These are phyloP conservation scores for Ptychadena robeensis DNA, from an alignment of 2,797 vertebrate species.

Conservation along the genomic window DNA sequence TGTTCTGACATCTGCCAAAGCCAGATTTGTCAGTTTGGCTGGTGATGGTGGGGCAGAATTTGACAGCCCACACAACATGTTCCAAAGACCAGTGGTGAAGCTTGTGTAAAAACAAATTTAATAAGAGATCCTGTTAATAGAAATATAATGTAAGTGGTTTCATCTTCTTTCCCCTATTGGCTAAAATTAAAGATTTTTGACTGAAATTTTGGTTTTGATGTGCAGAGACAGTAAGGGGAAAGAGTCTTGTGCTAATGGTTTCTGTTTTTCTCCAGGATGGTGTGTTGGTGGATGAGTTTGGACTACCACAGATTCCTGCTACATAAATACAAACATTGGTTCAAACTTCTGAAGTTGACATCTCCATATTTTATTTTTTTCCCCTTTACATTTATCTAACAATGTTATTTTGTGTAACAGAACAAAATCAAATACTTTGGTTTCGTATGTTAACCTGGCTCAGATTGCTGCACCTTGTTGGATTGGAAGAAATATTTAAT, in stretches of 20 bases:
- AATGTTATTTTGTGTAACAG: constrained; percentile 68
- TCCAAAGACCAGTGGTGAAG: no score
- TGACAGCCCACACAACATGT: no score
- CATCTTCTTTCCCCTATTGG: background rate
- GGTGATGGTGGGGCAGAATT: no score
- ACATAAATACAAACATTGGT: constrained; percentile 75
- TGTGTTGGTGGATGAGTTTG: constrained; percentile 95
- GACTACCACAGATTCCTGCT: constrained; percentile 96
- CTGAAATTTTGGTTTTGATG: no score
- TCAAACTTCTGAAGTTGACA: constrained; percentile 41
- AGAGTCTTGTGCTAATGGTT: constrained; percentile 32
- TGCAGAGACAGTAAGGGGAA: no score
- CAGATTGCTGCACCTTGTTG: constrained; percentile 73
- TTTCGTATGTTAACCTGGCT: constrained; percentile 74
- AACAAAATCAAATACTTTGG: constrained; percentile 66
- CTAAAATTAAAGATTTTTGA: background rate
- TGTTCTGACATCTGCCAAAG: no score
- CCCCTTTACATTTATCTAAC: constrained; percentile 66
- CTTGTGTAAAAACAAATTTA: no score
- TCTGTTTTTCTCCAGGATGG: constrained; percentile 81
- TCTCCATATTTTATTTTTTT: background rate
- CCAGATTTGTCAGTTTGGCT: no score
- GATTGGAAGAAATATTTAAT: constrained; percentile 61
- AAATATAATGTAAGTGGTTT: background rate
- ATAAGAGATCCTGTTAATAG: no score